Conservation (phyloP, 1,140 invertebrate genomes). For the Eueides isabella region DNA sequence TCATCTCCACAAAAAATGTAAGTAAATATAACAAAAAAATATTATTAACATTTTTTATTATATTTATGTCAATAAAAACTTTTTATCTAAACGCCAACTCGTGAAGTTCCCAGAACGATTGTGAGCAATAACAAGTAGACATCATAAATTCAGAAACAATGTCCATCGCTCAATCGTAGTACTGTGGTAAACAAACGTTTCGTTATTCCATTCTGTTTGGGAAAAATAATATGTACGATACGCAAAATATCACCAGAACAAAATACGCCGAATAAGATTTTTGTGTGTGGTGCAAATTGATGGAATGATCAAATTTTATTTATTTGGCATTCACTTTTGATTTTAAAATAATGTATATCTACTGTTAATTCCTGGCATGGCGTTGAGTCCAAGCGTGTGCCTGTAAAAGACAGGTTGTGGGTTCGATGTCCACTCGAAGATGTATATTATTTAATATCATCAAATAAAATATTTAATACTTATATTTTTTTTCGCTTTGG, state of each 20-base stretch:
- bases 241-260: constrained; percentile 35
- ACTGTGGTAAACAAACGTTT: constrained; percentile 23
- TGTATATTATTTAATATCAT: too few species aligned
- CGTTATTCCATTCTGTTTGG: constrained; percentile 31
- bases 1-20: background rate
- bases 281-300: constrained; percentile 23
- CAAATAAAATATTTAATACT: too few species aligned
- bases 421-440: too few species aligned
- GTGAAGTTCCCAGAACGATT: background rate
- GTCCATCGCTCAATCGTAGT: constrained; percentile 18
- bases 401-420: too few species aligned
- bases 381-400: too few species aligned
- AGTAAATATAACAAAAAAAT: background rate
- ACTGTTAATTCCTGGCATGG: too few species aligned
- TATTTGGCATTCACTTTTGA: too few species aligned
- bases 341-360: too few species aligned
- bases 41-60: background rate
- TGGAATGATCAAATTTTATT: background rate
- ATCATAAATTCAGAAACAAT: constrained; percentile 27
- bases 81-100: background rate
- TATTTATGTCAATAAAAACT: background rate
- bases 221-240: constrained; percentile 40
- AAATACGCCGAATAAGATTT: constrained; percentile 36
- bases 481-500: background rate
- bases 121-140: constrained; percentile 2